These are phyloP conservation scores for Numenius phaeopus DNA, from an alignment of 2,797 vertebrate genomes.

Conservation along the genomic window DNA sequence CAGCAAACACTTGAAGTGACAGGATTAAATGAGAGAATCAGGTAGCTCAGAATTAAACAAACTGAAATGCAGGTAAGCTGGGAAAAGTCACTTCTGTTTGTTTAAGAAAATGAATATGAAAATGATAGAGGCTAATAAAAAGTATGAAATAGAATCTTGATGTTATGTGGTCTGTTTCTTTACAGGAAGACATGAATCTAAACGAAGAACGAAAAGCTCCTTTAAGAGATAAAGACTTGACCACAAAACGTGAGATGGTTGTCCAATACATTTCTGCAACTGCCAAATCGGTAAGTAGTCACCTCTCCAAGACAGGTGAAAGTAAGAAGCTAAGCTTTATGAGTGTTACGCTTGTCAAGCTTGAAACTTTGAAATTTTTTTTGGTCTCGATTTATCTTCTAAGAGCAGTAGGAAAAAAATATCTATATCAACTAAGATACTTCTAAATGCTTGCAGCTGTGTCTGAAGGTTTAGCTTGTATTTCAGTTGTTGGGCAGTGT, in stretches of 20 bases:
- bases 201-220: constrained; percentile 98
- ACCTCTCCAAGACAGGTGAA: not conserved
- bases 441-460: constrained; percentile 34
- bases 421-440: not conserved
- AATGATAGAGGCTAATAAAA: not conserved
- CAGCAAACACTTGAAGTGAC: not conserved
- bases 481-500: constrained; percentile 46
- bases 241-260: constrained; percentile 97
- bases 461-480: constrained; percentile 53
- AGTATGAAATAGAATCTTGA: not conserved
- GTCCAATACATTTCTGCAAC: constrained; percentile 98
- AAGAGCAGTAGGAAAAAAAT: not conserved
- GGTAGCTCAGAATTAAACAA: not conserved
- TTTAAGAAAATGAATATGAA: not conserved
- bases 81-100: not conserved
- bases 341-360: constrained; percentile 57
- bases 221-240: constrained; percentile 92
- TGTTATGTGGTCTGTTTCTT: not conserved
- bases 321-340: constrained; percentile 75
- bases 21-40: not conserved
- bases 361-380: constrained; percentile 39
- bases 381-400: not conserved
- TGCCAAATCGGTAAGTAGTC: constrained; percentile 95
- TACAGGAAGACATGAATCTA: constrained; percentile 98
- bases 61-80: accelerated